Base-by-base conservation (phyloP, 2,888 invertebrate genomes). In the Dynastes grantii region DNA sequence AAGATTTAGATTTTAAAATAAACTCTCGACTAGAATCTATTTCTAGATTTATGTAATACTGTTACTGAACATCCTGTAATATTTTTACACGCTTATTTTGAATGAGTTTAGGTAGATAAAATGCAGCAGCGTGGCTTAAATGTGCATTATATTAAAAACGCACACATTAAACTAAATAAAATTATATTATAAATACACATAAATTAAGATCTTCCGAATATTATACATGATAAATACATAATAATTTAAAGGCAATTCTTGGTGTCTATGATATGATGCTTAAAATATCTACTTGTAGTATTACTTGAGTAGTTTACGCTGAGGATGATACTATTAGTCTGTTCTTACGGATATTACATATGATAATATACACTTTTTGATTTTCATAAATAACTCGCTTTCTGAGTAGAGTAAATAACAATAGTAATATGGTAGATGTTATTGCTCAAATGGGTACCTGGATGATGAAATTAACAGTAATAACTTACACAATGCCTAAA, bases 161-260 rank as follows among this genome's bases (percentile, higher is more conserved):
- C 51, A 49, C 51, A 49, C 11, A n/a, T 65, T n/a, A n/a, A 40
- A 67, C 11, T 11, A 16, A 61, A 55, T 40, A 37, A 61, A 61
- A 58, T 27, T 75, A 63, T 75, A 45, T 61, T 49, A 61, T 40
- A 49, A n/a, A 61, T 40, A 61, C 27, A 68, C 49, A 53, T 68
- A 63, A 32, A 84, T 82, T 83, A 83, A 81, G 84, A 84, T 85
- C 85, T 84, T 85, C 85, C 85, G 32, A 32, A 32, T 63, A 29
- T 22, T 58, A 58, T 58, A 58, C n/a, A 61, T 61, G 27, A 61
- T 61, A 83, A 83, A 81, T 85, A 84, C 27, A 22, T 63, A 75
- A 75, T 45, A 51, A 51, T 27, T 71, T n/a, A 82, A 79, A 79
- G 79, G 76, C 67, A 78, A 70, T 37, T 78, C 78, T 78, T 22